phyloP scores from a whole-genome alignment of 2,113 vertebrate genomes.

The Myiozetetes cayanensis region DNA sequence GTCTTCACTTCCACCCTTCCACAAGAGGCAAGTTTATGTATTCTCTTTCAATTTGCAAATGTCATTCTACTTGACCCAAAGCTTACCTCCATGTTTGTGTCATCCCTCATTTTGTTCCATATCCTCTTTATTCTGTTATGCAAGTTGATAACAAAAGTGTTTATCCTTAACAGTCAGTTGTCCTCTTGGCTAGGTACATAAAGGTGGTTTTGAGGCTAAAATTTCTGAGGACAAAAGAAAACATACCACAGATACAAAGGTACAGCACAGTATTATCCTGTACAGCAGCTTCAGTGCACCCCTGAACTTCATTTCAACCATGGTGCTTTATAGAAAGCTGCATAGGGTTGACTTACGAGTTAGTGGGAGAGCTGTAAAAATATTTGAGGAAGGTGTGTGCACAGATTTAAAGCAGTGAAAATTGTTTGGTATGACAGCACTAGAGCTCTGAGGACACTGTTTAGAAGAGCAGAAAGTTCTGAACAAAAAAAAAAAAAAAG shows the following conservation, averaged over 20 bases:
- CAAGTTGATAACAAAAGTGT: not conserved
- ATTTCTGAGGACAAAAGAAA: not conserved
- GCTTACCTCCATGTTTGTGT: not conserved
- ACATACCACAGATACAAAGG: not conserved
- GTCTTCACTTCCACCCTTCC: not conserved
- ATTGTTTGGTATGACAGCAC: not conserved
- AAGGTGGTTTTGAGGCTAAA: not conserved
- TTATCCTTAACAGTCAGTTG: not conserved
- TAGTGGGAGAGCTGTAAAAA: slow-evolving; percentile 7
- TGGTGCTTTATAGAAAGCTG: not conserved
- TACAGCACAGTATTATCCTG: not conserved
- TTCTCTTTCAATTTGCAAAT: not conserved
- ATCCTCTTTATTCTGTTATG: not conserved
- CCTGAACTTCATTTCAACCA: not conserved
- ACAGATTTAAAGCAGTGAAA: not conserved
- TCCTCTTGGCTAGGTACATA: not conserved
- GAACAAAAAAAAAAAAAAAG: not conserved
- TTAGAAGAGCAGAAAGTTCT: not conserved
- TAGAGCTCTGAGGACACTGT: not conserved
- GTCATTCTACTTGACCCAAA: not conserved
- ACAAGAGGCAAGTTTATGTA: not conserved
- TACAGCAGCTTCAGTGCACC: not conserved
- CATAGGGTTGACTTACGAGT: not conserved
- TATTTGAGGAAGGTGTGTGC: slow-evolving; percentile 25
- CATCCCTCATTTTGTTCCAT: not conserved